Evolutionary conservation across 2,888 invertebrate genomes (phyloP).

Genomic region (Parelbella ahira): DNA sequence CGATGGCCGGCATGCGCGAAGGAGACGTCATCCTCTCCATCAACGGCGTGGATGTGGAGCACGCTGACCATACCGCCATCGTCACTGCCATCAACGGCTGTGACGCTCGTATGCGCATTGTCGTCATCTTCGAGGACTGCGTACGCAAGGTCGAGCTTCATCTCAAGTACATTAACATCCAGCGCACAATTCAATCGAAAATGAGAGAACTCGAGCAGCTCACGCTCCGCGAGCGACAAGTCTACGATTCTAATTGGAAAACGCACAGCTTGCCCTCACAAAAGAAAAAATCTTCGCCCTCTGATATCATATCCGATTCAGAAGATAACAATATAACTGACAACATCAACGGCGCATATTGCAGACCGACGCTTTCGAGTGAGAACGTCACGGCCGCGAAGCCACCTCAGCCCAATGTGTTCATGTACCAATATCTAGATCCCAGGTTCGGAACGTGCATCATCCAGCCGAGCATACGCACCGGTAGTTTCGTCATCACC

Average conservation of each 20-base stretch:
- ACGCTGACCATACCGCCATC: conserved; percentile 94
- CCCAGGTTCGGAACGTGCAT: conserved; percentile 85
- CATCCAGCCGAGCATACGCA: conserved; percentile 83
- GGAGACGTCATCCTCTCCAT: conserved; percentile 98
- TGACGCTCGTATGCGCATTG: conserved; percentile 95
- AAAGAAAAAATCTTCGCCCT: conserved; percentile 85
- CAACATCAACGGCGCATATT: conserved; percentile 81
- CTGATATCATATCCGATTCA: conserved; percentile 63
- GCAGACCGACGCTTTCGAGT: conserved; percentile 89
- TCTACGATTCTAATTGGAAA: conserved; percentile 93
- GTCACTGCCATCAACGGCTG: conserved; percentile 96
- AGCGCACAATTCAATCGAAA: conserved; percentile 90
- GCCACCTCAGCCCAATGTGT: conserved; percentile 67
- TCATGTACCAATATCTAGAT: conserved; percentile 86
- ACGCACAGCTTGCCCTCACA: conserved; percentile 93
- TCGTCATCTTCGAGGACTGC: conserved; percentile 97
- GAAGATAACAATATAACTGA: conserved; percentile 71
- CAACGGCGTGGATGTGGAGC: conserved; percentile 97
- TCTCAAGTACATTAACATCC: conserved; percentile 94
- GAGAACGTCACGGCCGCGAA: conserved; percentile 84
- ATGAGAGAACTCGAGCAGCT: conserved; percentile 91
- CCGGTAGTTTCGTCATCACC: conserved; percentile 86
- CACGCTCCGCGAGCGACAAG: conserved; percentile 89
- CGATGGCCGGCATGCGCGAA: conserved; percentile 95
- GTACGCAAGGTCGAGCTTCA: conserved; percentile 96